phyloP scores from a whole-genome alignment of 2,113 vertebrate species.

The Arothron firmamentum region DNA sequence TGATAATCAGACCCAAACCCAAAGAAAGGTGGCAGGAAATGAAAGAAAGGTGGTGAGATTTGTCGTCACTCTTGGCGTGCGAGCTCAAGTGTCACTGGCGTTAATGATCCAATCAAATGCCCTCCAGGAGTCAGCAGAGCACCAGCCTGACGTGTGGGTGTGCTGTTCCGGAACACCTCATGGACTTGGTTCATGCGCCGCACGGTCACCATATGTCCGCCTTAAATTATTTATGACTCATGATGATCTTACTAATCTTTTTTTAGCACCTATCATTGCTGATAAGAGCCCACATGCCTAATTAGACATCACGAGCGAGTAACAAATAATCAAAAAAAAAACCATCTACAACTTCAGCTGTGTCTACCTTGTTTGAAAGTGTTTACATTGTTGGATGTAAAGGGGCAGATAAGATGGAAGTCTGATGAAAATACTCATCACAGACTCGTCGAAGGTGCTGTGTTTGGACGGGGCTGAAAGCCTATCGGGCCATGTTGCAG shows the following conservation, averaged over 20 bases:
- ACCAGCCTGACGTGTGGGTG: conserved; percentile 9
- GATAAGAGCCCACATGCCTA: too few species aligned
- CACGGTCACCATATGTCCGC: not conserved
- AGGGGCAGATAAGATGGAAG: not conserved
- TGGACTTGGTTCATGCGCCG: conserved; percentile 8
- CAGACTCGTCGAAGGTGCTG: not conserved
- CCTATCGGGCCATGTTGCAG: not conserved
- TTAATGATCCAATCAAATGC: conserved; percentile 67
- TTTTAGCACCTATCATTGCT: not conserved
- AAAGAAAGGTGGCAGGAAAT: too few species aligned
- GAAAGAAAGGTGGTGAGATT: not conserved
- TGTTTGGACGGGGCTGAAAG: conserved; percentile 1
- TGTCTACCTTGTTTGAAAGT: not conserved
- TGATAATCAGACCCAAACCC: too few species aligned
- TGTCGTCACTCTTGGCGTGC: conserved; percentile 34
- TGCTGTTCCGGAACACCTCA: conserved; percentile 1
- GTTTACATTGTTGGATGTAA: not conserved
- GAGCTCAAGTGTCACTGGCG: conserved; percentile 51
- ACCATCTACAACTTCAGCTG: not conserved
- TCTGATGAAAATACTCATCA: not conserved
- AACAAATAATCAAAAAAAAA: too few species aligned
- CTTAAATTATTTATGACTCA: not conserved
- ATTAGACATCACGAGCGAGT: too few species aligned
- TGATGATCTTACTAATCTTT: not conserved
- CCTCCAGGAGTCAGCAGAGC: conserved; percentile 21